Base-by-base conservation (phyloP, 2,113 vertebrate species). In the Ciconia boyciana region DNA sequence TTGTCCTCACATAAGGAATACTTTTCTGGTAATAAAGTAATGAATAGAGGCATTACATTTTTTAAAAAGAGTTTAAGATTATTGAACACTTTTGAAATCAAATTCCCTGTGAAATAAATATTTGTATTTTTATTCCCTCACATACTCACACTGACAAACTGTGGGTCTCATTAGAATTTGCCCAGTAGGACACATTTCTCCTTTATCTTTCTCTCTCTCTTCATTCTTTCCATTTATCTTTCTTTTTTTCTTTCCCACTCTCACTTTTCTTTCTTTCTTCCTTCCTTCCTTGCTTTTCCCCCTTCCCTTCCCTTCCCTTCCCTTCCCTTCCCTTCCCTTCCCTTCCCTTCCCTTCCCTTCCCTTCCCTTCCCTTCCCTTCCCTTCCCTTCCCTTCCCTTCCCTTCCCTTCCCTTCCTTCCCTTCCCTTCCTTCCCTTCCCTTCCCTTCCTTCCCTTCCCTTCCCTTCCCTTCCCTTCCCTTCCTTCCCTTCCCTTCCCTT, bases 401-500 rank as follows among this genome's bases (percentile, higher is more conserved):
- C 10, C 4, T 15, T 36, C 7, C 20, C 48, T 12, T 7, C 13
- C 6, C 7, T 39, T 9, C 6, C 7, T 39, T 9, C 7, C 13
- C 10, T 48, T 13, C n/a, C 15, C 6, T 7, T 9, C 28, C 25
- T 13, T 52, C 20, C 43, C 10, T 48, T 22, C 17, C 36, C 31
- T 31, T n/a, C 3, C 21, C 4, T 13, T 24, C 32, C n/a, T n/a
- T 9, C 16, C 28, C 25, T 13, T 52, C 20, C 43, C 10, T 48
- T 22, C 17, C 36, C 31, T 31, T n/a, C 3, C 21, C 4, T 13
- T 24, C 32, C n/a, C 32, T 13, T 8, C 7, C 25, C 16, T 9
- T 7, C 25, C 16, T 9, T 7, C 4, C 21, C 17, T 8, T 7
- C 21, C 7, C 10, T 6, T 14, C 6, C 2, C n/a, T 22, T 2